Percentiles rank a stretch among this genome's conserved stretches.
Conservation (phyloP, 2,797 vertebrate species). For the Scomberomorus guttatus region DNA sequence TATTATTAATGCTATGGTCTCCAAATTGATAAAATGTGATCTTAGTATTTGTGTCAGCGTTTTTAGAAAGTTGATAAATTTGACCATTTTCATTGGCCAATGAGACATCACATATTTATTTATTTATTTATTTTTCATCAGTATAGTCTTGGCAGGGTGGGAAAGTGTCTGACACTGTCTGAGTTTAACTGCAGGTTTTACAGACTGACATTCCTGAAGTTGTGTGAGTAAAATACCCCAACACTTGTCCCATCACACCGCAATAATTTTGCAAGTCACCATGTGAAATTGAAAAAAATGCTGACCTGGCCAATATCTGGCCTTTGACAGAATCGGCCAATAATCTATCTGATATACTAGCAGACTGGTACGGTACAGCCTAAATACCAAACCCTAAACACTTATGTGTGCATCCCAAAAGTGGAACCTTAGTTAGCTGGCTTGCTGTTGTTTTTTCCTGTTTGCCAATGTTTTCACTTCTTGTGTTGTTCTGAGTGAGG, state of each 20-base stretch:
- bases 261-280: too few relatives aligned
- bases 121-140: too few relatives aligned
- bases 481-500: background rate
- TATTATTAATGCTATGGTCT: background rate
- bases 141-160: background rate
- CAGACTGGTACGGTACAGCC: background rate
- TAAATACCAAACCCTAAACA: background rate
- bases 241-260: too few relatives aligned
- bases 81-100: too few relatives aligned
- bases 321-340: background rate
- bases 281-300: background rate
- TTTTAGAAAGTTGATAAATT: too few relatives aligned
- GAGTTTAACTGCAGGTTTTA: too few relatives aligned
- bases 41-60: background rate
- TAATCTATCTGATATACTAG: background rate
- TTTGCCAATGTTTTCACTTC: conserved; percentile 6
- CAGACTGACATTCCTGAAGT: too few relatives aligned
- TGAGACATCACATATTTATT: too few relatives aligned
- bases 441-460: conserved; percentile 30
- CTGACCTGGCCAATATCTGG: background rate
- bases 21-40: background rate
- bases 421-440: conserved; percentile 42
- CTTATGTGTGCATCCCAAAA: conserved; percentile 19
- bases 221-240: too few relatives aligned
- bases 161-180: background rate